Evolutionary conservation across 2,888 invertebrate genomes (phyloP).

Genomic region (Platycnemis pennipes): DNA sequence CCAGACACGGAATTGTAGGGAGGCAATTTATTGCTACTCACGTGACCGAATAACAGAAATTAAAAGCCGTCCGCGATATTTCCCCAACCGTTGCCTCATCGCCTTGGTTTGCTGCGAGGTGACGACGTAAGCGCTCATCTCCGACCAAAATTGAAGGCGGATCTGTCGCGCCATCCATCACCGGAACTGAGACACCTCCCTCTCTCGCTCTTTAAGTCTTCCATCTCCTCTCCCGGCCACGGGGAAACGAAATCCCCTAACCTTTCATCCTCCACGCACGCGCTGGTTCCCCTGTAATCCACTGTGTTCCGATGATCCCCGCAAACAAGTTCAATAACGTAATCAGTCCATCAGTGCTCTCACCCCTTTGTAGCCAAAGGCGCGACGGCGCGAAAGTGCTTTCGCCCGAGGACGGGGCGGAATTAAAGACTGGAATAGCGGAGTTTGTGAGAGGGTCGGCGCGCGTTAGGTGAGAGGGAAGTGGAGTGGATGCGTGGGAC

Average conservation of each 20-base stretch:
- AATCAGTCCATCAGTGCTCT: constrained; percentile 11
- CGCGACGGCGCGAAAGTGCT: neutral
- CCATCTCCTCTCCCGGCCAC: neutral
- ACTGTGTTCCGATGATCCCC: neutral
- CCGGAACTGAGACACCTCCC: neutral
- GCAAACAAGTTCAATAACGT: neutral
- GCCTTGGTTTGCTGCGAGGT: neutral
- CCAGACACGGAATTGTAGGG: too few relatives aligned
- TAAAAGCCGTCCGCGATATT: neutral
- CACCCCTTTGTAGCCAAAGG: neutral
- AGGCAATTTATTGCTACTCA: too few relatives aligned
- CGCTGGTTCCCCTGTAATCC: neutral
- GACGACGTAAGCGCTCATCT: neutral
- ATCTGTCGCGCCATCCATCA: neutral
- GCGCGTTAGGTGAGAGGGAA: too few relatives aligned
- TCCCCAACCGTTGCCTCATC: neutral
- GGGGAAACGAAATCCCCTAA: too few relatives aligned
- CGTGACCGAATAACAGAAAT: too few relatives aligned
- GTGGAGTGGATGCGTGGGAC: neutral
- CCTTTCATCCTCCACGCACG: neutral
- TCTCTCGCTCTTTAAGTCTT: neutral
- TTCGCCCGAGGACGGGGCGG: neutral
- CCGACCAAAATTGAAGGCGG: neutral
- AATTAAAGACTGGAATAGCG: neutral
- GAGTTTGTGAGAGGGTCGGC: neutral